These are phyloP conservation scores for Sebastes alutus DNA, from an alignment of 2,797 vertebrate species.

Conservation along the genomic window DNA sequence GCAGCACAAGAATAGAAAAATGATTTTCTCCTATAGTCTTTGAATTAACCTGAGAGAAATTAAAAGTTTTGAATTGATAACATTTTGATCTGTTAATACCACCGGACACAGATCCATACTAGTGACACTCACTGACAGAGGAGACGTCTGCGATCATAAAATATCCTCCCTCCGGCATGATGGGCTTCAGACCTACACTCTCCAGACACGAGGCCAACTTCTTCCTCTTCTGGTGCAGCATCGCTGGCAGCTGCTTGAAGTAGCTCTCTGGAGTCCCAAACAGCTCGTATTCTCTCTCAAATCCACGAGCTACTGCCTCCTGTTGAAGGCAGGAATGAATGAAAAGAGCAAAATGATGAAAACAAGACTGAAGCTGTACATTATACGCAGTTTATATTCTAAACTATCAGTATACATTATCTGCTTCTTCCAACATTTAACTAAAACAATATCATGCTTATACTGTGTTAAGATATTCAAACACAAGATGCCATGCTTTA, in stretches of 20 bases:
- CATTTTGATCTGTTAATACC: not conserved
- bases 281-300: constrained; percentile 85
- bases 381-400: not conserved
- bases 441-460: not conserved
- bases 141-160: constrained; percentile 92
- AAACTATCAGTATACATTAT: not conserved
- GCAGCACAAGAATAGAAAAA: too few relatives aligned
- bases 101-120: not conserved
- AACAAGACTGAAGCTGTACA: too few relatives aligned
- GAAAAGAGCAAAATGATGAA: not conserved
- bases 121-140: constrained; percentile 84
- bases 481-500: not conserved
- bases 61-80: too few relatives aligned
- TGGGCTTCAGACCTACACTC: constrained; percentile 86
- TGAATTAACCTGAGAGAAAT: too few relatives aligned
- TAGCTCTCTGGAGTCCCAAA: constrained; percentile 90
- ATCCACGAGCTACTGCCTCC: constrained; percentile 89
- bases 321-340: constrained; percentile 49
- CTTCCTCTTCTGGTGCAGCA: constrained; percentile 83
- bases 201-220: constrained; percentile 84
- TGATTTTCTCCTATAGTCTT: too few relatives aligned
- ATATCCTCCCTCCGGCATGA: constrained; percentile 91
- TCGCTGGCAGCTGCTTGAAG: constrained; percentile 85
- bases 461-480: not conserved
- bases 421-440: not conserved